Evolutionary conservation across 2,113 vertebrate species (phyloP), one percentile per base, ranked within the genome.

Genomic region (Rhabdornis inornatus): DNA sequence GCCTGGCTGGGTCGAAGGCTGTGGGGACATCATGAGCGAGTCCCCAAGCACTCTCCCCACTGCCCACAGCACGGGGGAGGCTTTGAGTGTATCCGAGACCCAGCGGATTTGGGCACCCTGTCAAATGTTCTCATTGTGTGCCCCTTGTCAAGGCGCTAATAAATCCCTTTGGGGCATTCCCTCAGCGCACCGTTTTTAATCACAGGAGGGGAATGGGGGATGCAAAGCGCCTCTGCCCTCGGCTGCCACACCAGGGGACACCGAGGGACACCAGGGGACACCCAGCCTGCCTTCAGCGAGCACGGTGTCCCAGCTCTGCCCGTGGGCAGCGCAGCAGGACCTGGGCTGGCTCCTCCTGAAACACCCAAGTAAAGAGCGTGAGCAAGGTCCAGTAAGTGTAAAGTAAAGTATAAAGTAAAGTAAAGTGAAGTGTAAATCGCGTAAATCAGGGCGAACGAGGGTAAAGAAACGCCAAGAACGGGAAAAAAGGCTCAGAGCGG

Each of bases 21-120:
- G 25, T 2, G 17, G 61, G 75, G 91, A 40, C 1, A 2, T 45
- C 0, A 1, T 35, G 71, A 33, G 37, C 37, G 37, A n/a, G 64
- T 39, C 56, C 75, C 79, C 57, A 20, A 3, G 27, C 8, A 14
- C 15, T 18, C 8, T 2, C 42, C 20, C 0, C 31, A 13, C n/a
- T 42, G n/a, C 60, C 10, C 17, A 69, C 33, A 60, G 75, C 84
- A 83, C 13, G 37, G 83, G 89, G 81, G 86, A 87, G 84, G 88
- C 83, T 95, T 24, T 81, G 83, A 81, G 83, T 11, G 71, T 64
- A 42, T 90, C 95, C 81, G 65, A 57, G 89, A 83, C 53, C 15
- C 79, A 44, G 92, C 12, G 15, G 94, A 66, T 93, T 95, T 90
- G 94, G 97, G 87, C 91, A 61, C 40, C 92, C 64, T 79, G 89